A percentile compares a stretch with the other conserved stretches of the same genome.
Evolutionary conservation across 2,888 invertebrate genomes (phyloP).

Genomic region (Sesia bembeciformis): DNA sequence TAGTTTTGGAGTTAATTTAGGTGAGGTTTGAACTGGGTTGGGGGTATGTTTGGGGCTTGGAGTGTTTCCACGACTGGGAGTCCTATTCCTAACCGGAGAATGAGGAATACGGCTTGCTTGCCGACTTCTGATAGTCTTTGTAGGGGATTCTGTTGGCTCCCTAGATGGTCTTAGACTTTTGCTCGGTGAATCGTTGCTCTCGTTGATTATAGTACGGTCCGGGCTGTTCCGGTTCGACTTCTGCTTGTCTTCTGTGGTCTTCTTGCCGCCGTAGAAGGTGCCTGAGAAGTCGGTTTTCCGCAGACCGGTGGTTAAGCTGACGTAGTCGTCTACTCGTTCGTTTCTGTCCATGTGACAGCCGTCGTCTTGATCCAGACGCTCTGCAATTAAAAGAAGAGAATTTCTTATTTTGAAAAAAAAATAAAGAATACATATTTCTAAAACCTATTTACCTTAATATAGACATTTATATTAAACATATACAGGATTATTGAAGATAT

Average conservation of each 20-base stretch:
- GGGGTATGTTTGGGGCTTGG: constrained; percentile 61
- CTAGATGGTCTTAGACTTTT: constrained; percentile 53
- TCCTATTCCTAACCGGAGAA: constrained; percentile 51
- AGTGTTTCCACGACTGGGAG: constrained; percentile 51
- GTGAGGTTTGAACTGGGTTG: constrained; percentile 51
- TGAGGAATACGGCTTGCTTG: constrained; percentile 65
- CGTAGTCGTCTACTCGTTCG: constrained; percentile 70
- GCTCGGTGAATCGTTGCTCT: constrained; percentile 59
- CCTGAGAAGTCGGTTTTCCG: constrained; percentile 81
- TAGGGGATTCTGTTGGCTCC: constrained; percentile 48
- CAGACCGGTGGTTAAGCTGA: constrained; percentile 80
- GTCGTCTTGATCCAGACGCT: constrained; percentile 77
- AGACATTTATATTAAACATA: no score
- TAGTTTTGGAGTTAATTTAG: constrained; percentile 51
- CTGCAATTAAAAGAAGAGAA: constrained; percentile 45
- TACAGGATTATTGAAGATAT: no score
- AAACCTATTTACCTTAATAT: background rate
- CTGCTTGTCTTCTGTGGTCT: constrained; percentile 49
- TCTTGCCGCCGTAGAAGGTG: constrained; percentile 74
- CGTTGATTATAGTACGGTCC: constrained; percentile 50
- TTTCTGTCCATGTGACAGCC: constrained; percentile 53
- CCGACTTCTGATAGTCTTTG: constrained; percentile 49
- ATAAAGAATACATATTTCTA: background rate
- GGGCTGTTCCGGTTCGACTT: constrained; percentile 57
- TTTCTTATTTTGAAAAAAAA: background rate